Conservation (phyloP, 2,888 invertebrate genomes). For the Pseudoips prasinana region DNA sequence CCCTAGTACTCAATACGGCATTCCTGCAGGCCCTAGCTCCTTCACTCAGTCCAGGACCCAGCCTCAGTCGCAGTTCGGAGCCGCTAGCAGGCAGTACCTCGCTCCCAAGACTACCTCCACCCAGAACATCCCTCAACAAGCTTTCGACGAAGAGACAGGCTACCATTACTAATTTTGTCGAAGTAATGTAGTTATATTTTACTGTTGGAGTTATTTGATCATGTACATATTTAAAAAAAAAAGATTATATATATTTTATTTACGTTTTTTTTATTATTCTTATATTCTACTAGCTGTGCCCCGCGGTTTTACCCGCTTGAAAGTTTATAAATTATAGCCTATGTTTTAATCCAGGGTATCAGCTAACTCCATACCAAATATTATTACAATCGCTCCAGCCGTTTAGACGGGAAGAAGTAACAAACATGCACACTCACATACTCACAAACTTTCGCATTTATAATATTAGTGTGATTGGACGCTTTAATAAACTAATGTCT, state of each 20-base stretch:
- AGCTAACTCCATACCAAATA: too few species aligned
- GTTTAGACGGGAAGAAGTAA: too few species aligned
- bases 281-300: too few species aligned
- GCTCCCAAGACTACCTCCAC: slow-evolving; percentile 47
- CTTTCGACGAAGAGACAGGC: slow-evolving; percentile 10
- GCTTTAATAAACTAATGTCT: too few species aligned
- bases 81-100: slow-evolving; percentile 60
- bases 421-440: too few species aligned
- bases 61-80: slow-evolving; percentile 35
- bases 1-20: slow-evolving; percentile 37
- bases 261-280: background rate
- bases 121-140: slow-evolving; percentile 59
- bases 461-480: too few species aligned
- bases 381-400: too few species aligned
- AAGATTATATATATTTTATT: background rate
- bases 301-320: too few species aligned
- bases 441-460: too few species aligned
- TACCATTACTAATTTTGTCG: slow-evolving; percentile 6
- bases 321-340: too few species aligned
- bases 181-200: background rate
- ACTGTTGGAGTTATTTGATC: background rate
- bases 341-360: too few species aligned
- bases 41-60: slow-evolving; percentile 10
- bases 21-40: slow-evolving; percentile 6
- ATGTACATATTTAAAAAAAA: background rate